These are phyloP conservation scores for Opisthocomus hoazin DNA, from an alignment of 2,113 vertebrate species.

Conservation along the genomic window DNA sequence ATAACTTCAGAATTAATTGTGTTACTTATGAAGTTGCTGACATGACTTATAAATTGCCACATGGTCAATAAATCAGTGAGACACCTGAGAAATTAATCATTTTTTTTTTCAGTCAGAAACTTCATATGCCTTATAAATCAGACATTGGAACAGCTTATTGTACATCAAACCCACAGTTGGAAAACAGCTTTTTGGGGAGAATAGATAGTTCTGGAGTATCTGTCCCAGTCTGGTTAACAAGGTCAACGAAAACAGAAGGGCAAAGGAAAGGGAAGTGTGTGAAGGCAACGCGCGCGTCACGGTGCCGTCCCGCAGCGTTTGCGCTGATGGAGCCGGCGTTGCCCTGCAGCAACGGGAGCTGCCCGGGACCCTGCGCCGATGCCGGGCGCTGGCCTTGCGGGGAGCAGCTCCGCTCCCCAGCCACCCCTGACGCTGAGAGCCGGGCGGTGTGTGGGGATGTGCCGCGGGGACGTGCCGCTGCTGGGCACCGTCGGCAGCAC, in stretches of 20 bases:
- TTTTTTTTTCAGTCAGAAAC: neutral
- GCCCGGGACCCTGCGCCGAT: neutral
- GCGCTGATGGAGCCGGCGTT: neutral
- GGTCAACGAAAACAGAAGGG: neutral
- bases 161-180: neutral
- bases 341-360: neutral
- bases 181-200: neutral
- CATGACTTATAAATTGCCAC: conserved; percentile 59
- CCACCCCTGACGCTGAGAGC: too few relatives aligned
- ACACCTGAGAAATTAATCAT: conserved; percentile 43
- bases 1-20: conserved; percentile 64
- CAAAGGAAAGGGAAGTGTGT: neutral
- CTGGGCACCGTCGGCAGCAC: neutral
- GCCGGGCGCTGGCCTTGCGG: neutral
- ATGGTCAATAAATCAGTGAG: conserved; percentile 48
- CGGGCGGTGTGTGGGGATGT: neutral
- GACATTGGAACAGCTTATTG: neutral
- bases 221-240: neutral
- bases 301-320: fast-evolving
- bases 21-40: conserved; percentile 63
- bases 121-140: conserved; percentile 45
- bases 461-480: neutral
- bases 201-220: neutral
- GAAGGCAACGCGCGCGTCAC: neutral
- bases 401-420: neutral